Base-by-base conservation (phyloP, 2,888 invertebrate species). In the Hecatera dysodea region DNA sequence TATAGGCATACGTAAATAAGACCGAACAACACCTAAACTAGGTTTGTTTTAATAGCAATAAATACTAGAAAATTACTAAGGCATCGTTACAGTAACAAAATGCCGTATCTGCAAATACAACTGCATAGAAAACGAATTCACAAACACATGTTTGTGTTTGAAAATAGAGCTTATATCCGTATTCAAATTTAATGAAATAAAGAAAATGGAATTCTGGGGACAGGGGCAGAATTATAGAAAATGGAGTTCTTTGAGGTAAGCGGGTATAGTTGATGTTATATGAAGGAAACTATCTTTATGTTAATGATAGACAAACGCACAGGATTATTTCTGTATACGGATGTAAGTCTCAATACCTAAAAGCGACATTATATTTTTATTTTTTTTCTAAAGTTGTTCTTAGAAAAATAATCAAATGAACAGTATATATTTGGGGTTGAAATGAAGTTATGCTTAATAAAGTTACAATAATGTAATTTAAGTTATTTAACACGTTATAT, bases 401-500 rank as follows among this genome's bases (percentile, higher is more conserved):
- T 62, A 67, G 72, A 72, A 67, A 76, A 75, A 33, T 56, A 61
- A 74, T 73, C n/a, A 71, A 71, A 55, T 61, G 67, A 73, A 80
- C 72, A 74, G 74, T 78, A 72, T 78, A 72, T 75, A 69, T 73
- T 72, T 68, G 71, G 68, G 65, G 72, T 76, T 67, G 76, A 82
- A 81, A 84, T 80, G 70, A 85, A 81, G 80, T 80, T 84, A 87
- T 81, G 87, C 85, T 88, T 85, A 86, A 86, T 86, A 85, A 89
- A 85, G 88, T 88, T 86, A 89, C 86, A 84, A 86, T 84, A 86
- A 84, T 79, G 85, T 88, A 88, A 87, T 81, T 83, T 92, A 92
- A 90, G 90, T 91, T 90, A 93, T 94, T 94, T 91, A 94, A 91
- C 93, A 88, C 73, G 76, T 75, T 82, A 90, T 89, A 89, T 93